Conservation (phyloP, 2,888 invertebrate species). For the Oscheius sp. region DNA sequence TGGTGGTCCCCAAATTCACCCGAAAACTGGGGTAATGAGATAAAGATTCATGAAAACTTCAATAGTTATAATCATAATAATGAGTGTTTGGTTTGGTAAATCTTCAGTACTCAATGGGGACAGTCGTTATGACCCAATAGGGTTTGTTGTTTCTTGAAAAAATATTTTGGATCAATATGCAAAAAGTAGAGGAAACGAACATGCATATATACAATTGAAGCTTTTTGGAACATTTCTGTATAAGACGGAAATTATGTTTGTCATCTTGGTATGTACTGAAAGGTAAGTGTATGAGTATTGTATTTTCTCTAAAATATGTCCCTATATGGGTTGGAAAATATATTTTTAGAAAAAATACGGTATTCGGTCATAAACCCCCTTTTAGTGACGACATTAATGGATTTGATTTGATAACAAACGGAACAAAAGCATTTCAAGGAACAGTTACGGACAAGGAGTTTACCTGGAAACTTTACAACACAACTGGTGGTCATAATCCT, state of each 20-base stretch:
- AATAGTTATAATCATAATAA: background rate
- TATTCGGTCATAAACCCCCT: too few species aligned
- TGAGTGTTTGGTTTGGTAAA: too few species aligned
- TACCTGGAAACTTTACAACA: background rate
- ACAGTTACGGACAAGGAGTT: background rate
- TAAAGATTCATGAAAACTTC: background rate
- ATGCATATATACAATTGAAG: background rate
- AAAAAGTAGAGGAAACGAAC: background rate
- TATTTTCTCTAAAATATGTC: background rate
- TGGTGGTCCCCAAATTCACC: background rate
- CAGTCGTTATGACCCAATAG: background rate
- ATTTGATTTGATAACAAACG: background rate
- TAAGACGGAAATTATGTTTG: background rate
- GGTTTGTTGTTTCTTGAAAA: conserved; percentile 2
- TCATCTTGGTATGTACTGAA: background rate
- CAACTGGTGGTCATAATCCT: background rate
- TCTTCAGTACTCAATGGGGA: background rate
- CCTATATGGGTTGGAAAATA: too few species aligned
- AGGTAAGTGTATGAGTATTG: background rate
- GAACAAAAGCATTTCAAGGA: background rate
- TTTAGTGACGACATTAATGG: background rate
- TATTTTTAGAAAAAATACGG: too few species aligned
- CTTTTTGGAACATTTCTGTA: background rate
- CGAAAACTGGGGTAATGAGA: background rate
- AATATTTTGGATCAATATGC: conserved; percentile 4